phyloP scores from a whole-genome alignment of 2,888 invertebrate genomes.

The Ormyrus thymus region DNA sequence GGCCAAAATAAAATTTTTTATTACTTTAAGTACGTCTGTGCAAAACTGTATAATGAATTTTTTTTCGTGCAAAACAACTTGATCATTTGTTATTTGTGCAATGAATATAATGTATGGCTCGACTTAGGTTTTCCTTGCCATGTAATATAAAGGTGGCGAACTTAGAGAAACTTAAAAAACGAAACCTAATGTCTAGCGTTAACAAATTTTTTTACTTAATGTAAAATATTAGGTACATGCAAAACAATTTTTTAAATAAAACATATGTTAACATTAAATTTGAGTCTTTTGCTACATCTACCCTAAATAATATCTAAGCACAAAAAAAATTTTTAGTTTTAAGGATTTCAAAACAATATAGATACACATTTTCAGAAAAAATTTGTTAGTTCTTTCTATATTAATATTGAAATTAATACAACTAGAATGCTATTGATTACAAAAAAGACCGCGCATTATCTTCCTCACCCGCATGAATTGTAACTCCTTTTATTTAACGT shows the following conservation, averaged over 20 bases:
- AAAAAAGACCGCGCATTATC: background rate
- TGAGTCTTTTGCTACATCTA: conserved; percentile 37
- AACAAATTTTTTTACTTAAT: conserved; percentile 66
- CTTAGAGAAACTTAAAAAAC: conserved; percentile 62
- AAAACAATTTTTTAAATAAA: conserved; percentile 65
- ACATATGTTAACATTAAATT: conserved; percentile 55
- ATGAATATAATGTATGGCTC: conserved; percentile 62
- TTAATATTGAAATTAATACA: background rate
- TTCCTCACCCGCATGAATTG: conserved; percentile 47
- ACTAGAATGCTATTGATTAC: too few species aligned
- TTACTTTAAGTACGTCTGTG: conserved; percentile 8
- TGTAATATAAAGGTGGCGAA: conserved; percentile 56
- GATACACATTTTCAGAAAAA: background rate
- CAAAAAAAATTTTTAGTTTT: conserved; percentile 11
- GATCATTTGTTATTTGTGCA: conserved; percentile 61
- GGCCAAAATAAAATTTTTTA: conserved; percentile 9
- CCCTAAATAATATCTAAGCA: background rate
- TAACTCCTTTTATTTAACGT: conserved; percentile 35
- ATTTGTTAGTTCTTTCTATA: conserved; percentile 10
- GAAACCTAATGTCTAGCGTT: conserved; percentile 66
- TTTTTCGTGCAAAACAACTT: conserved; percentile 8
- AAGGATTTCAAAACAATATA: background rate
- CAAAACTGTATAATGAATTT: conserved; percentile 22
- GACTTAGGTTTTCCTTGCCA: conserved; percentile 63
- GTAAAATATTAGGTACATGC: conserved; percentile 68